Evolutionary conservation across 2,797 vertebrate genomes (phyloP).

Genomic region (Lagothrix lagotricha): DNA sequence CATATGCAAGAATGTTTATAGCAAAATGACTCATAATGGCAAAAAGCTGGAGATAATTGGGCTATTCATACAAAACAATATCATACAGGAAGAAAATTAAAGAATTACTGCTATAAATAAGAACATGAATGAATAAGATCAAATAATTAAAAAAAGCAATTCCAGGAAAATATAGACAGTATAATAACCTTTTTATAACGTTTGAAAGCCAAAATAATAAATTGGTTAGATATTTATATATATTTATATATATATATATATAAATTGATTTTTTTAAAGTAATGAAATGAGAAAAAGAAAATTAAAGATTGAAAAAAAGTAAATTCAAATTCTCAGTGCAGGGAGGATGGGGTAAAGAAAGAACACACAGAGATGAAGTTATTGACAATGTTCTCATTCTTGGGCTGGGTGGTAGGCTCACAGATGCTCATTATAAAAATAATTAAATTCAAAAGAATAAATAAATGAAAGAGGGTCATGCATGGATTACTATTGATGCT

Average conservation of each 20-base stretch:
- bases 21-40: background rate
- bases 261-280: background rate
- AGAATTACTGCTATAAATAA: background rate
- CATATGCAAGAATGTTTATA: background rate
- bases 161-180: background rate
- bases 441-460: slow-evolving; percentile 17
- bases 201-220: background rate
- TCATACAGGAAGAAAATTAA: background rate
- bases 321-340: background rate
- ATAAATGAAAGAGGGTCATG: background rate
- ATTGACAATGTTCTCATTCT: background rate
- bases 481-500: background rate
- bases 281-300: slow-evolving; percentile 3
- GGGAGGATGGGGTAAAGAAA: background rate
- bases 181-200: background rate
- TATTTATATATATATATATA: background rate
- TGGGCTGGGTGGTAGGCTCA: background rate
- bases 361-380: background rate
- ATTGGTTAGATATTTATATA: background rate
- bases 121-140: background rate
- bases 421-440: slow-evolving; percentile 15
- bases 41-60: background rate
- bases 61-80: background rate
- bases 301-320: background rate
- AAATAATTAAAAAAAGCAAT: background rate